phyloP scores from a whole-genome alignment of 2,888 invertebrate genomes.

The Tiliacea citrago region DNA sequence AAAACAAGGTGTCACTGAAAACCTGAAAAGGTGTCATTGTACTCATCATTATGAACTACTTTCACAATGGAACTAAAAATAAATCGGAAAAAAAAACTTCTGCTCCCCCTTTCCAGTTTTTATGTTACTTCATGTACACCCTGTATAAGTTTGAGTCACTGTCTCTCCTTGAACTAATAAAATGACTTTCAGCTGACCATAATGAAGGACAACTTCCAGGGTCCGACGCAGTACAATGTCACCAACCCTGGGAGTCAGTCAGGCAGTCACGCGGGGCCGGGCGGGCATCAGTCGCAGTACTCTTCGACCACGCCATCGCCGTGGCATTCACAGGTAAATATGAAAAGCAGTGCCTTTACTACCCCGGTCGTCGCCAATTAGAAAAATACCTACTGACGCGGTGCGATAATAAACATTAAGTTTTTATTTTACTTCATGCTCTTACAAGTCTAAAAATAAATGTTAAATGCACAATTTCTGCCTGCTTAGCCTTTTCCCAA shows the following conservation, averaged over 20 bases:
- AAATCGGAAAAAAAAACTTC: background rate
- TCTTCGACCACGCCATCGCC: conserved; percentile 38
- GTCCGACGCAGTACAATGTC: conserved; percentile 72
- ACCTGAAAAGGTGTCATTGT: background rate
- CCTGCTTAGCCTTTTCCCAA: background rate
- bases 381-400: background rate
- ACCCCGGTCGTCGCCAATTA: background rate
- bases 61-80: background rate
- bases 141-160: background rate
- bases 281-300: conserved; percentile 42
- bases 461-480: background rate
- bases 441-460: background rate
- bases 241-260: conserved; percentile 49
- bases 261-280: conserved; percentile 13
- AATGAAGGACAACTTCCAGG: conserved; percentile 84
- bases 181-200: conserved; percentile 76
- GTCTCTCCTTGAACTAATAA: background rate
- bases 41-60: background rate
- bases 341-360: background rate
- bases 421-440: background rate
- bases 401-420: background rate
- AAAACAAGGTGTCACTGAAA: background rate
- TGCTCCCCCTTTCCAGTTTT: background rate
- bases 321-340: conserved; percentile 53
- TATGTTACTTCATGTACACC: background rate